Evolutionary conservation across 2,113 vertebrate genomes (phyloP).

Genomic region (Xyrauchen texanus): DNA sequence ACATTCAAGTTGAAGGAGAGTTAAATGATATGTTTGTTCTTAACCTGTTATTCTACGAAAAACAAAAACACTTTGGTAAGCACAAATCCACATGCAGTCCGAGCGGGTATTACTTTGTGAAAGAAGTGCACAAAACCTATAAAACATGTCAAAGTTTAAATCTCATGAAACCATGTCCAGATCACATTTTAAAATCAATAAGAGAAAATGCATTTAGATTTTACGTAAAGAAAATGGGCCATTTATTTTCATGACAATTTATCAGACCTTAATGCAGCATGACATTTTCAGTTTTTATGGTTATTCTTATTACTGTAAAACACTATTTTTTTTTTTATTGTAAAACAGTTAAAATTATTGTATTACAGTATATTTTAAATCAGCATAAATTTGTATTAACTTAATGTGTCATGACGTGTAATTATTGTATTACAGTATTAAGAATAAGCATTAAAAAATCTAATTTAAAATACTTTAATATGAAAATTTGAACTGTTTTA

Average conservation of each 20-base stretch:
- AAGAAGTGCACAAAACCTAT: constrained; percentile 20
- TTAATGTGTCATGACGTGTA: too few species aligned
- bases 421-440: too few species aligned
- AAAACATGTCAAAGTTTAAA: constrained; percentile 13
- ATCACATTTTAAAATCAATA: neutral
- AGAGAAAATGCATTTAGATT: neutral
- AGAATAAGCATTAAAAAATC: too few species aligned
- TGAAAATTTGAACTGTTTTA: too few species aligned
- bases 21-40: neutral
- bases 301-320: too few species aligned
- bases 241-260: neutral
- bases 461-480: too few species aligned
- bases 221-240: too few species aligned
- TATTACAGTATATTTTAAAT: too few species aligned
- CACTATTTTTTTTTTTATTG: too few species aligned
- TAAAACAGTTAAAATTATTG: too few species aligned
- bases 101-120: neutral
- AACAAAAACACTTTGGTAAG: constrained; percentile 22
- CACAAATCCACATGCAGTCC: constrained; percentile 16
- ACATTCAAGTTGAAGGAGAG: constrained; percentile 24
- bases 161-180: neutral
- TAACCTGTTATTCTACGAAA: constrained; percentile 2
- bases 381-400: too few species aligned
- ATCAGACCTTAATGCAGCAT: neutral
- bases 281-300: neutral